Base-by-base conservation (phyloP, 1,140 invertebrate species). In the Anoplophora glabripennis region DNA sequence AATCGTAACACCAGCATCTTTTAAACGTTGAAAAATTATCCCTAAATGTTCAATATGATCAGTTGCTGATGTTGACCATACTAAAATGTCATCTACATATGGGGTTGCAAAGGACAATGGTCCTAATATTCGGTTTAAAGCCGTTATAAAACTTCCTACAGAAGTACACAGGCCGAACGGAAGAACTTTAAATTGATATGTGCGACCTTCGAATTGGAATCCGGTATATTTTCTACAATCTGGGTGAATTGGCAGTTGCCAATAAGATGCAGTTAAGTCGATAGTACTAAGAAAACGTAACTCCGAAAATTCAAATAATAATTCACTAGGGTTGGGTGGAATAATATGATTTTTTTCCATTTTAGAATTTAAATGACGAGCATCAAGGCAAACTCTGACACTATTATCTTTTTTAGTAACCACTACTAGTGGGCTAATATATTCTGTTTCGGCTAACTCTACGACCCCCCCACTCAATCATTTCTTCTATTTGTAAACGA, bases 11-110 rank as follows among this genome's bases (percentile, higher is more conserved):
- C 44, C 44, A 11, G 44, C 44, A 11, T 4, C 7, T 18, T 7
- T 18, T 7, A 46, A 18, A 11, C 4, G 17, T 1, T 46, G 11
- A 21, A 46, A 46, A 17, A 46, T 46, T 15, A 18, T 46, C 4
- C 10, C 15, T 21, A 46, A 10, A 46, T 46, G 21, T 28, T 28
- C 5, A 28, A 28, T 2, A 28, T 28, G 21, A 5, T 28, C 21
- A 3, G 2, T 5, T 12, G 28, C 17, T 0, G 12, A 18, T 15
- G 10, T 8, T 18, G 44, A n/a, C 17, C 11, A 18, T n/a, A 46
- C 17, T 17, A 46, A 10, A 73, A 64, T 7, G n/a, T 36, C 48
- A 5, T 51, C 48, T 7, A 51, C 48, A 51, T 51, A 51, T 7
- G 34, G 18, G 4, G n/a, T 33, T 10, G 17, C 34, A 28, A 28